Evolutionary conservation across 2,113 vertebrate genomes (phyloP), one percentile per base, ranked within the genome.

Genomic region (Sturnira hondurensis): DNA sequence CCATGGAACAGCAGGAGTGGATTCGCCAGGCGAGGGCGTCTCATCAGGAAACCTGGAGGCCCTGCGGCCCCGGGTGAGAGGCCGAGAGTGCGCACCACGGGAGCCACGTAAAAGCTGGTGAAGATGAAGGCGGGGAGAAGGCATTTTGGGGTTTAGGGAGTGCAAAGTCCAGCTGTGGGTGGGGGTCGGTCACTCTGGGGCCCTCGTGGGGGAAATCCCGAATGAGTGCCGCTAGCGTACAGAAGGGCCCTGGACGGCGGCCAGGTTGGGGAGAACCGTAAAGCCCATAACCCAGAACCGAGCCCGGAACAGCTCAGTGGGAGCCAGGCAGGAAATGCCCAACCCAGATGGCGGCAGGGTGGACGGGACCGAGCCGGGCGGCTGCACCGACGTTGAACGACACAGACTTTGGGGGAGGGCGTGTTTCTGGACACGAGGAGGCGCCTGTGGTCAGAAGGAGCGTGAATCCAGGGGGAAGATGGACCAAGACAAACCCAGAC

Each of bases 381-480:
- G 43, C 11, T 17, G 0, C 2, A 0, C 36, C 0, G 4, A 2
- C 1, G 3, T 3, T 20, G 2, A 13, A 24, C 1, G 11, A 19
- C 0, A 14, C 2, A 13, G 15, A 41, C 20, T 28, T 70, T 3
- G 13, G 36, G 41, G 63, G 10, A 20, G 58, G 33, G 2, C 7
- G 7, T 11, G 28, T 33, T 7, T 45, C 12, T 19, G 43, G 68
- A 26, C 31, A 2, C 15, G 11, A 26, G 41, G 14, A 38, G 31
- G n/a, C 12, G 6, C 5, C 3, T 12, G 33, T 45, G 15, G 1
- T 22, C 19, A 1, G 84, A 70, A 26, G 28, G 1, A 36, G 41
- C 7, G 24, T 1, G 24, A 24, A 8, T 26, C 54, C 63, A 7
- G 11, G 4, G 0, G 7, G 33, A 26, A 22, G 26, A 81, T 0